Evolutionary conservation across 2,113 vertebrate species (phyloP), one percentile per base, ranked within the genome.

Genomic region (Argyrosomus japonicus): DNA sequence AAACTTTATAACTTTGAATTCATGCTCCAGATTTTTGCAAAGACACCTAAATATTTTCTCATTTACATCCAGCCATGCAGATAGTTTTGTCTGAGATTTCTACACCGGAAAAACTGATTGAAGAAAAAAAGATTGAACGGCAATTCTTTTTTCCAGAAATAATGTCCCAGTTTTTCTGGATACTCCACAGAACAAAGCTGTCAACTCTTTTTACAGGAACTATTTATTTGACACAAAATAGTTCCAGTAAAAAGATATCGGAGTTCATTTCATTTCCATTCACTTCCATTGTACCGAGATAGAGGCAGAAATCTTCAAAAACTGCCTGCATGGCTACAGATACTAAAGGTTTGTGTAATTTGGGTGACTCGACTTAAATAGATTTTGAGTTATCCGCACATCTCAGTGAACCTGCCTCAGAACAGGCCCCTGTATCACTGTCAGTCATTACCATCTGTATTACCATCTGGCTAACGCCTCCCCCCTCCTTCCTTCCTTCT

Each of bases 401-500:
- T 47, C 40, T 73, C 63, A 77, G 82, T 47, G 12, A 82, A 54
- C 54, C 36, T 67, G 65, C 65, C 48, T 83, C 74, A 60, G 65
- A 83, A 68, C 72, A 57, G 23, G 50, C 72, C 82, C 56, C 51
- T 61, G 72, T 85, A 19, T 88, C 89, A 82, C 84, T 90, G 87
- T 90, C 90, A 85, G 53, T 81, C 89, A 84, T 82, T 82, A 75
- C 88, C 91, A 94, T 94, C 82, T 84, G 87, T 93, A 90, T 86
- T n/a, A n/a, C n/a, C n/a, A n/a, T n/a, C n/a, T 90, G 90, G 93
- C 89, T 93, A 93, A 94, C 80, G 67, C 77, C 68, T 25, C 63
- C 76, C 77, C 27, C 85, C 56, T 25, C 77, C 83, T 58, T 70
- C 58, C 53, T 68, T 36, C 54, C 23, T 17, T 5, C 9, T 21